Conservation (phyloP, 2,888 invertebrate genomes). For the Argyresthia goedartella region DNA sequence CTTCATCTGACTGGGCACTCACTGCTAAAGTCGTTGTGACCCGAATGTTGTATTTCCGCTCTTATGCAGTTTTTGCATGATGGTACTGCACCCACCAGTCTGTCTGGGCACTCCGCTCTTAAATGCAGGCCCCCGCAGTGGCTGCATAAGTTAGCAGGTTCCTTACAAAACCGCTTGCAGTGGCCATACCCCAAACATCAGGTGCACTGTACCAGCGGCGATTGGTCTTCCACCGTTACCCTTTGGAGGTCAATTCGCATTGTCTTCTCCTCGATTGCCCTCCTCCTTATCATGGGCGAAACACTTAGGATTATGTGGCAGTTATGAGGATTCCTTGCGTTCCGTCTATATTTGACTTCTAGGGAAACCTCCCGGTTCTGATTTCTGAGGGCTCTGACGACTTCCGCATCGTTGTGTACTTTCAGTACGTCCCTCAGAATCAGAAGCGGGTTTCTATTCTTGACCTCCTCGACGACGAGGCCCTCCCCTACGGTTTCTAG, state of each 20-base stretch:
- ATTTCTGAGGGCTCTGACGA: too few relatives aligned
- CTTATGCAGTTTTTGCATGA: constrained; percentile 11
- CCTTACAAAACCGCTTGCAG: constrained; percentile 12
- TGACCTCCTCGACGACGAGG: too few relatives aligned
- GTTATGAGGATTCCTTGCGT: constrained; percentile 14
- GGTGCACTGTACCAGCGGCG: constrained; percentile 9
- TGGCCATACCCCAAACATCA: constrained; percentile 18
- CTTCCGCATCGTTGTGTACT: too few relatives aligned
- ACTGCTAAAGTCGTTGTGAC: constrained; percentile 7
- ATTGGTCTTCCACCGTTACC: constrained; percentile 1
- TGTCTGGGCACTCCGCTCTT: constrained; percentile 8
- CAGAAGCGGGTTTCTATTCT: too few relatives aligned
- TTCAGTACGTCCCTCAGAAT: too few relatives aligned
- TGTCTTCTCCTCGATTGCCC: constrained; percentile 1
- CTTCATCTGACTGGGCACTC: constrained; percentile 9
- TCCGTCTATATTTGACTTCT: not conserved
- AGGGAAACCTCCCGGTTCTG: too few relatives aligned
- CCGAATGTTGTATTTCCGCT: not conserved
- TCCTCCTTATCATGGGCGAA: constrained; percentile 10
- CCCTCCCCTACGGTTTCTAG: too few relatives aligned
- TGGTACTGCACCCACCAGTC: not conserved
- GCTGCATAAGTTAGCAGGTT: constrained; percentile 12
- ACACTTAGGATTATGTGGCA: constrained; percentile 16
- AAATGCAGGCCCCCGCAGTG: constrained; percentile 14
- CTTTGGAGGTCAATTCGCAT: constrained; percentile 4